Conservation (phyloP, 2,888 invertebrate genomes). For the Drosophila kuntzei region DNA sequence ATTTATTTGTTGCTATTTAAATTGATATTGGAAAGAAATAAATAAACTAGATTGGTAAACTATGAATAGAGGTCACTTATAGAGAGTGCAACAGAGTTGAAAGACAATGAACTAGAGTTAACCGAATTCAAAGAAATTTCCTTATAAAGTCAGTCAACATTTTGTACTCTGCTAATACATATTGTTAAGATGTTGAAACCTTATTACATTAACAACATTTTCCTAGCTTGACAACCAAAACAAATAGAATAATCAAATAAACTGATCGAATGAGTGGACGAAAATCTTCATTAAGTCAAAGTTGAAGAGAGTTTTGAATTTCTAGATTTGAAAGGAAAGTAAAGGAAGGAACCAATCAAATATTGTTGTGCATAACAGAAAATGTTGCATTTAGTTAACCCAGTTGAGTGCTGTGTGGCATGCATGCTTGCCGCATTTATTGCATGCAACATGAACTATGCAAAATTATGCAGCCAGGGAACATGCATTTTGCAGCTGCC, state of each 20-base stretch:
- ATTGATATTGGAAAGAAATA: too few species aligned
- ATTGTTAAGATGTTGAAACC: background rate
- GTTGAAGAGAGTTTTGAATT: constrained; percentile 4
- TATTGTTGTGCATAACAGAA: constrained; percentile 46
- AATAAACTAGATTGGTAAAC: background rate
- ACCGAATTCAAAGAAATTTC: background rate
- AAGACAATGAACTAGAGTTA: background rate
- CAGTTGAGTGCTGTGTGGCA: constrained; percentile 37
- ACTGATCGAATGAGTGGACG: background rate
- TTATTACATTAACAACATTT: background rate
- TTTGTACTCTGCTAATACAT: background rate
- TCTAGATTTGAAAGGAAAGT: background rate
- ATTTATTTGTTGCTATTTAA: too few species aligned
- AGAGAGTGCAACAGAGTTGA: background rate
- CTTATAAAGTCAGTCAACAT: background rate
- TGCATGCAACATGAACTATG: constrained; percentile 68
- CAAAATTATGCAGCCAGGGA: constrained; percentile 58
- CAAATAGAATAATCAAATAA: constrained; percentile 10
- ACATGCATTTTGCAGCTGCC: constrained; percentile 27
- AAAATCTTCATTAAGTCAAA: constrained; percentile 18
- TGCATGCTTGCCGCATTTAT: constrained; percentile 47
- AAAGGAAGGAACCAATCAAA: constrained; percentile 34
- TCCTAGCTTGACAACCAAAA: background rate
- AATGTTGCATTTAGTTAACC: constrained; percentile 69
- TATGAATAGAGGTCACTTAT: background rate